Percentiles rank a stretch among this genome's conserved stretches.
Evolutionary conservation across 2,797 vertebrate genomes (phyloP).

Genomic region (Distichodus sexfasciatus): DNA sequence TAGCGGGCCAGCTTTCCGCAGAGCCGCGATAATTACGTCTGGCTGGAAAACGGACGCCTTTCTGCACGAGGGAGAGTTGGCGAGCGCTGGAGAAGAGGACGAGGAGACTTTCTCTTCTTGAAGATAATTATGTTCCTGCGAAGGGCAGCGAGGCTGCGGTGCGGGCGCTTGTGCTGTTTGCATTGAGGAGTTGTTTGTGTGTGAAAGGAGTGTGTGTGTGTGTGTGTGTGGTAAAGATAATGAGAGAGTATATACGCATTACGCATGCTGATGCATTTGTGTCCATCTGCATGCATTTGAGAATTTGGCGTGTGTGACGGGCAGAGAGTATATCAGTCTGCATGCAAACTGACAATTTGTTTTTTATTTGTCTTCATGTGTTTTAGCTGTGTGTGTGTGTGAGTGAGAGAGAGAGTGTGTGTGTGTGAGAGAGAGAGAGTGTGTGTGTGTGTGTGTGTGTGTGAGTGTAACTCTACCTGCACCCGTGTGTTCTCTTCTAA

Average conservation of each 20-base stretch:
- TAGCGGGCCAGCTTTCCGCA: constrained; percentile 52
- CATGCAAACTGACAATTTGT: too few species aligned
- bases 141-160: not conserved
- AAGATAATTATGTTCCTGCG: constrained; percentile 1
- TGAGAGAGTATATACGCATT: too few species aligned
- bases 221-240: constrained; percentile 37
- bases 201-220: constrained; percentile 25
- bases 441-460: constrained; percentile 30
- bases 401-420: too few species aligned
- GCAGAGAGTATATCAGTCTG: too few species aligned
- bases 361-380: too few species aligned
- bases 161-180: not conserved
- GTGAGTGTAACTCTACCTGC: constrained; percentile 40
- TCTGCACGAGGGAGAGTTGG: constrained; percentile 32
- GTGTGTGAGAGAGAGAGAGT: constrained; percentile 28
- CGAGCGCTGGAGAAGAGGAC: constrained; percentile 22
- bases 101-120: constrained; percentile 17
- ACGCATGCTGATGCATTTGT: too few species aligned
- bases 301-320: too few species aligned
- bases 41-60: constrained; percentile 52
- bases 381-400: too few species aligned
- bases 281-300: too few species aligned
- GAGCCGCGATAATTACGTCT: constrained; percentile 61
- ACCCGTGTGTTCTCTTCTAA: constrained; percentile 61
- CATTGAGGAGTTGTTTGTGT: constrained; percentile 11